Evolutionary conservation across 2,888 invertebrate species (phyloP), one percentile per base, ranked within the genome.

Genomic region (Cantharis flavilabris): DNA sequence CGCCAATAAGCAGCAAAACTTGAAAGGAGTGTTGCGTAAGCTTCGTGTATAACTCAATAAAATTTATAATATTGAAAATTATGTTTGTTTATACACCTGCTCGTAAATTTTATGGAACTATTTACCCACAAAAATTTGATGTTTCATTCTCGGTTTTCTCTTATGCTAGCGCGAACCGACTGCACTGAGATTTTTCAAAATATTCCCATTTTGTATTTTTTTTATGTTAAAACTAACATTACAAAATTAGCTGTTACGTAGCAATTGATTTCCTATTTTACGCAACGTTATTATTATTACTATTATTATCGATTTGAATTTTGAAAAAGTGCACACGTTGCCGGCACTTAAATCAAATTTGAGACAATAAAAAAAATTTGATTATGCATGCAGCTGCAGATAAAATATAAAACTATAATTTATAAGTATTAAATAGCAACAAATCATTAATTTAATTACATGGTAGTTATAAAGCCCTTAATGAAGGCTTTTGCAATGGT

Each of bases 41-140:
- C 20, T 26, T 67, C n/a, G 49, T 49, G 18, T 67, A n/a, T 23
- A 67, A 67, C 65, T 67, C 65, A 67, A 67, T 67, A 67, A 67
- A 67, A 67, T 67, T 67, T 67, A 67, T 23, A 67, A 67, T 67
- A 67, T 67, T 67, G 65, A 67, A 67, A 67, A 67, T 67, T 67
- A 67, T 26, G 20, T 65, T 20, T 23, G 20, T 65, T 20, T 64
- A 20, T 67, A 67, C 65, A 67, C 65, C 65, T 67, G 65, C 65
- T 23, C 65, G n/a, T 67, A 67, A 67, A 67, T 67, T 67, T 67
- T 49, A 49, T 49, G 49, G n/a, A 49, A 49, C n/a, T 49, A 49
- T 49, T 49, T 49, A n/a, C 49, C 7, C n/a, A 49, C n/a, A 49
- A n/a, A 49, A 49, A 49, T 49, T 49, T 49, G 49, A 49, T 49